Conservation (phyloP, 2,888 invertebrate genomes). For the Nebria salina region DNA sequence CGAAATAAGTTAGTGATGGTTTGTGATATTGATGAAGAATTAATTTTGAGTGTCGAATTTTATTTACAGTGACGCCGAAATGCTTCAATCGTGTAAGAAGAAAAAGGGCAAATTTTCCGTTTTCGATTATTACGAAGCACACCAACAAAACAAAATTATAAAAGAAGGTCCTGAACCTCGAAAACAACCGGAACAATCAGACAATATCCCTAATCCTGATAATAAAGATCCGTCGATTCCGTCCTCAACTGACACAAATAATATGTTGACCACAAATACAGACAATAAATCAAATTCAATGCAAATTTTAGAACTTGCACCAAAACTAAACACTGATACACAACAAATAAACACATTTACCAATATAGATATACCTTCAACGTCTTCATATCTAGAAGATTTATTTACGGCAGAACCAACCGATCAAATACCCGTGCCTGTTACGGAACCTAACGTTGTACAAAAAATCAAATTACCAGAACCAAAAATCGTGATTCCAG, state of each 20-base stretch:
- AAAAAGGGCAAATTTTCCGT: constrained; percentile 33
- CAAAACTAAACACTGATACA: neutral
- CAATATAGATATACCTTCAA: neutral
- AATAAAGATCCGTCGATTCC: constrained; percentile 21
- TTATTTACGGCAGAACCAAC: neutral
- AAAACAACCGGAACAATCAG: constrained; percentile 7
- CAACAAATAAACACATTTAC: neutral
- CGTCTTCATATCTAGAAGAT: neutral
- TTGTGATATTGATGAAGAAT: too few relatives aligned
- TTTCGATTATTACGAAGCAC: constrained; percentile 43
- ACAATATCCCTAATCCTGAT: neutral
- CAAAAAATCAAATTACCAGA: constrained; percentile 17
- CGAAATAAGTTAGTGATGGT: too few relatives aligned
- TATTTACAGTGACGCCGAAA: constrained; percentile 37
- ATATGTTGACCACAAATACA: neutral
- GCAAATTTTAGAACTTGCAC: neutral
- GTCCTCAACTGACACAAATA: constrained; percentile 9
- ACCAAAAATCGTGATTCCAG: constrained; percentile 45
- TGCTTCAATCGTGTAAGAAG: constrained; percentile 25
- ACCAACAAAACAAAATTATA: constrained; percentile 43
- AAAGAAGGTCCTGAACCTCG: constrained; percentile 32
- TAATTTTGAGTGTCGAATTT: neutral
- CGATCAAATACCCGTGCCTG: neutral
- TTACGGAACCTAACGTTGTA: constrained; percentile 1
- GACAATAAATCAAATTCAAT: constrained; percentile 4